Base-by-base conservation (phyloP, 2,888 invertebrate genomes). In the Brachycybe producta region DNA sequence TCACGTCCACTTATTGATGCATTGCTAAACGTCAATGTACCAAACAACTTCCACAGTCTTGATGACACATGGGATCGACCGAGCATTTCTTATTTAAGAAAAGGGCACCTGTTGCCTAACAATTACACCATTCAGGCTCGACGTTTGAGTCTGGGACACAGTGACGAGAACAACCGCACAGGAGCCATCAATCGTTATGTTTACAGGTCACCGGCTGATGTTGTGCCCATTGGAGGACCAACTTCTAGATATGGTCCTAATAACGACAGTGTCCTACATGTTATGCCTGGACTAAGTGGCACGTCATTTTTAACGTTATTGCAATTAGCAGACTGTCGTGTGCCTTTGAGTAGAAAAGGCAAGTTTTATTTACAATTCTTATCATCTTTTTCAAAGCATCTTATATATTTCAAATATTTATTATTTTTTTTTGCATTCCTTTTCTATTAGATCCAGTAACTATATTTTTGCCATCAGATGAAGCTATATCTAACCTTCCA, bases 291-390 rank as follows among this genome's bases (percentile, higher is more conserved):
- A 23, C 48, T 48, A 24, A 40, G 48, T 40, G 48, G 48, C 26
- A 40, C 48, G 13, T 28, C 48, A 19, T 48, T 48, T 19, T 40
- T 48, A 27, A 48, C 48, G 19, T 34, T 48, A 19, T 40, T 48
- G 40, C 48, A 48, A 48, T 19, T 48, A 32, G 48, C 48, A 40
- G 48, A 48, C 40, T 48, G 48, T 30, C 26, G 28, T 23, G 30
- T 40, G 23, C 21, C 48, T 24, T 40, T 48, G 28, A 26, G 26
- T 40, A 40, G 48, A 48, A 48, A 39, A 48, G 48, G 48, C 40
- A 40, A 45, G 24, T 11, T 13, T 11, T 8, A 38, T n/a, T n/a
- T n/a, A 8, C 32, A 8, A 30, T 30, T 8, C n/a, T n/a, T 30
- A 30, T 11, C 32, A 30, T 30, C n/a, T 30, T 30, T 30, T 30